Evolutionary conservation across 2,888 invertebrate genomes (phyloP), one percentile per base, ranked within the genome.

Genomic region (Diachrysia chrysitis): DNA sequence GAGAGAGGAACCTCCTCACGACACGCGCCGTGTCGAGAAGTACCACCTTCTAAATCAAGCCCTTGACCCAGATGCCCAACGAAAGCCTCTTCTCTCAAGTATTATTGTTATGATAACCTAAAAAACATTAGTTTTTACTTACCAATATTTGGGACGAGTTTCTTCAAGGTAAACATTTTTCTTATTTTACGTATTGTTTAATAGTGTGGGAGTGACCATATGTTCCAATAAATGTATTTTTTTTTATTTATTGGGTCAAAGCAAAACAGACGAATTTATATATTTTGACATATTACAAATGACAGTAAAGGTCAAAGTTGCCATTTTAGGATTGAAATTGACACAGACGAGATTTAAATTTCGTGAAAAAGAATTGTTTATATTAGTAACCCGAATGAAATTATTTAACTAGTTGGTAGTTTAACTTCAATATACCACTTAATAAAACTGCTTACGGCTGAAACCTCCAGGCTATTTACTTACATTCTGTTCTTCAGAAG

Each of bases 161-260:
- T 85, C 21, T 76, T 76, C 23, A 86, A 71, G 46, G 73, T 71
- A 69, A 84, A 76, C 87, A 87, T 87, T 70, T 66, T 58, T 21
- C 14, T 29, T 55, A 42, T n/a, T 42, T 42, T 42, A 16, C 7
- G 51, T 29, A 25, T n/a, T 0, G 60, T 16, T 56, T 48, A 35
- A 57, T 9, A 32, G 14, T 54, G 10, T 23, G 16, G 14, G 48
- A 65, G 55, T 46, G n/a, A 55, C 21, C 29, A 19, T 7, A 63
- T 55, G 51, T 46, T 25, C 19, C 48, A 9, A 19, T 7, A 32
- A 55, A 9, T 58, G 19, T 7, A 48, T 10, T 59, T 54, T 19
- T 66, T 17, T 0, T 63, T 23, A 6, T 12, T 53, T 63, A 66
- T 62, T 69, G 56, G 32, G 58, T 76, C 68, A 71, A 42, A 57